Evolutionary conservation across 1,140 invertebrate genomes (phyloP).

Genomic region (Drosophila azteca): DNA sequence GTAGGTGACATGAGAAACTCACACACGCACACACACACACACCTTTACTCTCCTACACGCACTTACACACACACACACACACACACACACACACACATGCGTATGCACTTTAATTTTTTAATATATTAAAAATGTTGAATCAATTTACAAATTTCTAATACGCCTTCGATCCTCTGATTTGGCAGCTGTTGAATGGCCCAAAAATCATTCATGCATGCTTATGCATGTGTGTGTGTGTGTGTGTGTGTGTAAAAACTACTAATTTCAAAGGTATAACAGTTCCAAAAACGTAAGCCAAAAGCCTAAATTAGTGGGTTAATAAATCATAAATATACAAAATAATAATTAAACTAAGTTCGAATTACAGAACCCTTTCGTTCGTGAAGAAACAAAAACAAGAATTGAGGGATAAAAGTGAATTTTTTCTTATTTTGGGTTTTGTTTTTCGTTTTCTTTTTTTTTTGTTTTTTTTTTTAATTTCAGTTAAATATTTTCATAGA

Average conservation of each 20-base stretch:
- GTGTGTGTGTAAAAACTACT: slow-evolving; percentile 43
- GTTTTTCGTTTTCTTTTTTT: slow-evolving; percentile 28
- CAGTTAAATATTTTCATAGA: slow-evolving; percentile 32
- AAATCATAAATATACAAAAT: slow-evolving; percentile 9
- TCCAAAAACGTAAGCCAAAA: slow-evolving; percentile 12
- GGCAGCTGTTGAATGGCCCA: no score
- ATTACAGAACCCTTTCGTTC: no score
- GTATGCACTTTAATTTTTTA: background rate
- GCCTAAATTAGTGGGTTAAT: slow-evolving; percentile 15
- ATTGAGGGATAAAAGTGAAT: slow-evolving; percentile 6
- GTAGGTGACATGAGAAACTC: background rate
- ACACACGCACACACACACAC: slow-evolving; percentile 35
- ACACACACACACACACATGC: slow-evolving; percentile 12
- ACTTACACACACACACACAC: slow-evolving; percentile 16
- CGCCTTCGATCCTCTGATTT: no score
- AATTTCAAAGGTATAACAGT: slow-evolving; percentile 35
- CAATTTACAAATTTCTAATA: no score
- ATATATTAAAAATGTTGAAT: no score
- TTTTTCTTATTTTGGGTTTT: slow-evolving; percentile 13
- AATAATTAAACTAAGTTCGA: background rate
- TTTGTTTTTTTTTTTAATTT: slow-evolving; percentile 32
- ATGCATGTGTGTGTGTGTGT: slow-evolving; percentile 18
- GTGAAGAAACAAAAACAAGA: background rate
- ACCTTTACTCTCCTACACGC: slow-evolving; percentile 6
- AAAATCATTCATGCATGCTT: background rate